These are phyloP conservation scores for Daktulosphaira vitifoliae DNA, from an alignment of 1,140 invertebrate species.

Conservation along the genomic window DNA sequence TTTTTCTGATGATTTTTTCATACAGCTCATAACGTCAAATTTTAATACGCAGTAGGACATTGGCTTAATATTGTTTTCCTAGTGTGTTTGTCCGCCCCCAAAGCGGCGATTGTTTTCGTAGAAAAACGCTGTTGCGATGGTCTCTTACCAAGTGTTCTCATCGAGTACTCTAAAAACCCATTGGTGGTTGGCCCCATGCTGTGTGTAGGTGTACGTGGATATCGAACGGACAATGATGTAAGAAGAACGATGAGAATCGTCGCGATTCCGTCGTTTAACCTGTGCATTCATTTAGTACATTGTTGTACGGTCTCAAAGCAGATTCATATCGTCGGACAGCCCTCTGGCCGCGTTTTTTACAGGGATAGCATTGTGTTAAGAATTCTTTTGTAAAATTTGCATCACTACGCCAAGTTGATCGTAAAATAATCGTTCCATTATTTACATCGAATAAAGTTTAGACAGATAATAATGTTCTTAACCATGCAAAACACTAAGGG, in stretches of 20 bases:
- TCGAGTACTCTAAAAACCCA: slow-evolving; percentile 16
- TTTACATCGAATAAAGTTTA: too few relatives aligned
- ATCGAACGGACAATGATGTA: neutral
- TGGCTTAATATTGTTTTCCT: too few relatives aligned
- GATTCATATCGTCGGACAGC: neutral
- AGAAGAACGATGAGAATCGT: neutral
- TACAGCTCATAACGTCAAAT: too few relatives aligned
- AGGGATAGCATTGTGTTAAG: neutral
- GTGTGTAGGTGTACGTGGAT: slow-evolving; percentile 20
- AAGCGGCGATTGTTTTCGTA: slow-evolving; percentile 15
- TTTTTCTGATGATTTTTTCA: too few relatives aligned
- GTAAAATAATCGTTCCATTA: too few relatives aligned
- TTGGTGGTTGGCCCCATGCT: slow-evolving; percentile 15
- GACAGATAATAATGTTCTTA: too few relatives aligned
- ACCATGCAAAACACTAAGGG: too few relatives aligned
- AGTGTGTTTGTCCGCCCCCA: too few relatives aligned
- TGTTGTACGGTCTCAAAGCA: neutral
- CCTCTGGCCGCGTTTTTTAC: neutral
- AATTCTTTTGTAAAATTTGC: too few relatives aligned
- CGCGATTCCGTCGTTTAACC: slow-evolving; percentile 10
- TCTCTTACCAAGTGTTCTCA: neutral
- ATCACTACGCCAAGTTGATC: too few relatives aligned
- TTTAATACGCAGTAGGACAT: too few relatives aligned
- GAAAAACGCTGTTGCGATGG: neutral
- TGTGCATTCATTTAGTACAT: neutral